These are phyloP conservation scores for Chroicocephalus ridibundus DNA, from an alignment of 2,113 vertebrate species.

Conservation along the genomic window DNA sequence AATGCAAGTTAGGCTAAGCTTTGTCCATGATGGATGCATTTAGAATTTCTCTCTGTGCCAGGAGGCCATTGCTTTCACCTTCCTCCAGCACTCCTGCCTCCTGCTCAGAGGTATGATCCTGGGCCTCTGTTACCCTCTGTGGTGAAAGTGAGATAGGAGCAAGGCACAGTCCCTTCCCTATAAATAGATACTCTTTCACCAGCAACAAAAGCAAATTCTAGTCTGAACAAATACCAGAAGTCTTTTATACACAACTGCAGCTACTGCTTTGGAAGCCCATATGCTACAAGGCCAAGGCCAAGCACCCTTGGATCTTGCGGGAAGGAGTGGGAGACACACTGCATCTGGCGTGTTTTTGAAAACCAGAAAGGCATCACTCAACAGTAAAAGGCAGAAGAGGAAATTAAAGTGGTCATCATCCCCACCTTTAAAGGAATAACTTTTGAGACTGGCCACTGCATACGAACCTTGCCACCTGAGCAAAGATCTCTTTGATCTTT, in stretches of 20 bases:
- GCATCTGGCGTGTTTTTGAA: background rate
- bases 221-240: background rate
- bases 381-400: background rate
- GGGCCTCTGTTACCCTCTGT: background rate
- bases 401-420: background rate
- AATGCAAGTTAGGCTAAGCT: background rate
- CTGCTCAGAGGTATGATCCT: background rate
- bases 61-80: background rate
- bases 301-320: background rate
- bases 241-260: background rate
- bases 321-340: fast-evolving
- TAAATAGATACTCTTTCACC: background rate
- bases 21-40: background rate
- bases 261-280: background rate
- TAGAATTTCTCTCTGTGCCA: background rate
- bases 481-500: background rate
- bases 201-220: background rate
- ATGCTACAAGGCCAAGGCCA: background rate
- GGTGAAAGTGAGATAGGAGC: background rate
- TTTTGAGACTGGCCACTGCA: background rate
- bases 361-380: background rate
- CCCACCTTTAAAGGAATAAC: background rate
- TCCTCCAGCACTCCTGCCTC: background rate
- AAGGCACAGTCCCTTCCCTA: background rate
- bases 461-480: background rate